A percentile compares a stretch with the other conserved stretches of the same genome.
Evolutionary conservation across 1,140 invertebrate genomes (phyloP).

Genomic region (Holcopasites calliopsidis): DNA sequence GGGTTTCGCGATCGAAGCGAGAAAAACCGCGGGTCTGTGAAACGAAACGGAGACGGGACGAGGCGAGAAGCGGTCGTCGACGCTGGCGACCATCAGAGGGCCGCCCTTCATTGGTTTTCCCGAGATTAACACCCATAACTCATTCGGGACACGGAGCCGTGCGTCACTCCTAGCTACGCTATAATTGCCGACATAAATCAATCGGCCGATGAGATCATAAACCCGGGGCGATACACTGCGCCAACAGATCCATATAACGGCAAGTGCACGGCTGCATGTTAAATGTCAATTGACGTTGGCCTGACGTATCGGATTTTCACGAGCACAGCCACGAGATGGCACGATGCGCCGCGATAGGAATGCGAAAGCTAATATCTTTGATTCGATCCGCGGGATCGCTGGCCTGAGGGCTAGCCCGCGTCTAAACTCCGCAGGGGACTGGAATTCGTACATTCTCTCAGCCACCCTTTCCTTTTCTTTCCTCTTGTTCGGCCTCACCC

Average conservation of each 20-base stretch:
- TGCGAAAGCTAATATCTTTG: slow-evolving; percentile 31
- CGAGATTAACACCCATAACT: slow-evolving; percentile 78
- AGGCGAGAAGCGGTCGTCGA: slow-evolving; percentile 7
- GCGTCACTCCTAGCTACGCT: slow-evolving; percentile 77
- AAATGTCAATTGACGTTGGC: slow-evolving; percentile 74
- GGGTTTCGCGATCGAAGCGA: too few relatives aligned
- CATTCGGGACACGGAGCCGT: slow-evolving; percentile 75
- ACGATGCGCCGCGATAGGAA: slow-evolving; percentile 29
- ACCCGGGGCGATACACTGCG: slow-evolving; percentile 75
- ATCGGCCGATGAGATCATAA: slow-evolving; percentile 80
- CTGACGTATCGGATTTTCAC: slow-evolving; percentile 65
- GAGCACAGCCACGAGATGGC: slow-evolving; percentile 59
- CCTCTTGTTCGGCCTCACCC: neutral
- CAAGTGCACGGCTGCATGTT: slow-evolving; percentile 74
- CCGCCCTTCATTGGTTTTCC: slow-evolving; percentile 70
- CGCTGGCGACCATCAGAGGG: slow-evolving; percentile 23
- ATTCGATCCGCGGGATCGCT: neutral
- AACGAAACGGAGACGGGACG: slow-evolving; percentile 18
- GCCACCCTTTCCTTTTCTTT: neutral
- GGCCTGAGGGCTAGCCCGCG: too few relatives aligned
- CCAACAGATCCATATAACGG: slow-evolving; percentile 73
- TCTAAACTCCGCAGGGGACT: too few relatives aligned
- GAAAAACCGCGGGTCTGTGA: neutral
- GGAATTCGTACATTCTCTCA: too few relatives aligned
- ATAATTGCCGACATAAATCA: slow-evolving; percentile 81